Evolutionary conservation across 2,113 vertebrate species (phyloP), one percentile per base, ranked within the genome.

Genomic region (Orthonyx spaldingii): DNA sequence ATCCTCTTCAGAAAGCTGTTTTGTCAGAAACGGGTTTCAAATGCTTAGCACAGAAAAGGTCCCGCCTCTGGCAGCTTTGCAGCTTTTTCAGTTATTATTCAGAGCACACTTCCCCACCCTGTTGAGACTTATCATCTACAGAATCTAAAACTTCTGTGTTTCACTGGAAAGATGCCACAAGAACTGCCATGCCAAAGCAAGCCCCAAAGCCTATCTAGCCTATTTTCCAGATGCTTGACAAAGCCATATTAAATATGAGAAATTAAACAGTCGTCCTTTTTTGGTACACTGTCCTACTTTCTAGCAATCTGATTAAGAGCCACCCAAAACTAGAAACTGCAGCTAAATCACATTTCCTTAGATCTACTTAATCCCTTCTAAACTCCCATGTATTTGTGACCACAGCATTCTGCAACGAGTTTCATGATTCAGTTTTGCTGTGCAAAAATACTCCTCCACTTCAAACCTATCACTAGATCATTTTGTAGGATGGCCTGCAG

Each of bases 11-110:
- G 57, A 76, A 91, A 89, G 35, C 52, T 47, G 9, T 64, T 81
- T 18, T 20, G 61, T 56, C 44, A 85, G 60, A 76, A 61, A 56
- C 1, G 33, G 20, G 35, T 33, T 81, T 85, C 68, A 85, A 72
- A 76, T 2, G 1, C 57, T 52, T 18, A 41, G 20, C 66, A 72
- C 41, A 15, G 55, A 39, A 55, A 42, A 83, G 37, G 46, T 52
- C 37, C 41, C 0, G 0, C 28, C 44, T 68, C 30, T 28, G 49
- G 30, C 64, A 50, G 42, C 80, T 76, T n/a, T 44, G 9, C 0
- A 32, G 42, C 39, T 83, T 72, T 68, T 30, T 15, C 33, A 50
- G 64, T 33, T 27, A 3, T 37, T 49, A 20, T 9, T 61, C 47
- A n/a, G 39, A 53, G 35, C 64, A 42, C 7, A 5, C 4, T 27